phyloP scores from a whole-genome alignment of 2,888 invertebrate genomes.

The Xanthorhoe spadicearia region DNA sequence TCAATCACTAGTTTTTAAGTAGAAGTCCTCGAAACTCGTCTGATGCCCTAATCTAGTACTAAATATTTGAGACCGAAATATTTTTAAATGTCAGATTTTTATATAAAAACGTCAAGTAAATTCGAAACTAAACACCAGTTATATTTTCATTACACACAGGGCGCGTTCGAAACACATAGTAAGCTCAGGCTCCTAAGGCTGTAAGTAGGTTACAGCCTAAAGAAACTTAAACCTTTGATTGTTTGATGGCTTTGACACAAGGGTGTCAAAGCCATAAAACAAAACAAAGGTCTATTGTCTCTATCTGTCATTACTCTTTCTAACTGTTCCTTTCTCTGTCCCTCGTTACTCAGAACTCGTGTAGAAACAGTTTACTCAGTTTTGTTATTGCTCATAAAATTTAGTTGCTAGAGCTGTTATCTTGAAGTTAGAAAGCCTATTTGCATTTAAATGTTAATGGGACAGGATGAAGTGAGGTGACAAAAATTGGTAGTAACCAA shows the following conservation, averaged over 20 bases:
- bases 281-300: neutral
- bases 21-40: too few relatives aligned
- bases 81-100: too few relatives aligned
- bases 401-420: slow-evolving; percentile 9
- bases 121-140: too few relatives aligned
- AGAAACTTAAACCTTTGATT: neutral
- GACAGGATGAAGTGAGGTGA: neutral
- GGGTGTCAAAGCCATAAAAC: neutral
- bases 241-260: too few relatives aligned
- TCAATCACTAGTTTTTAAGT: too few relatives aligned
- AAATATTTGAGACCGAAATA: too few relatives aligned
- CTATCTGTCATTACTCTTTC: neutral
- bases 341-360: neutral
- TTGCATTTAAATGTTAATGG: slow-evolving; percentile 14
- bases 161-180: too few relatives aligned
- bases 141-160: too few relatives aligned
- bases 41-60: too few relatives aligned
- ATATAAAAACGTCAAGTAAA: too few relatives aligned
- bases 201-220: neutral
- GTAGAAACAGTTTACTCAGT: slow-evolving; percentile 7
- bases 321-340: neutral
- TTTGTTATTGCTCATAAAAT: slow-evolving; percentile 22
- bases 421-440: slow-evolving; percentile 16
- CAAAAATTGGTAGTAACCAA: neutral
- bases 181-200: too few relatives aligned